Conservation (phyloP, 1,140 invertebrate genomes). For the Gerris buenoi region DNA sequence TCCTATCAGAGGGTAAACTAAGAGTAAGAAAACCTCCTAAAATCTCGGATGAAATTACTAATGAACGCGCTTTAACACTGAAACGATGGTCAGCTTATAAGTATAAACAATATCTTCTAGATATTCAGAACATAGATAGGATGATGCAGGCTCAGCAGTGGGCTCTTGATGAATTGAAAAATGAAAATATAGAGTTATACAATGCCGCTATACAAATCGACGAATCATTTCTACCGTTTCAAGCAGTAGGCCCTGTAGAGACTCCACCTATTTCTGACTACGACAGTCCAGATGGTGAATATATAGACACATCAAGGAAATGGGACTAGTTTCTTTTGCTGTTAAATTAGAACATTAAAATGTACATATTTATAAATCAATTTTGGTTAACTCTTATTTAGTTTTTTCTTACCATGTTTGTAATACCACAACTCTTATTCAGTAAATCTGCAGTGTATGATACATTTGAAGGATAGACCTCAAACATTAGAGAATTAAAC, state of each 20-base stretch:
- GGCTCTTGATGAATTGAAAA: conserved; percentile 57
- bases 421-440: no score
- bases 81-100: conserved; percentile 63
- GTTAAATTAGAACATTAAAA: neutral
- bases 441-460: no score
- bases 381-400: no score
- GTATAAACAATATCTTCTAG: conserved; percentile 38
- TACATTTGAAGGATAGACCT: no score
- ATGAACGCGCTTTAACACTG: conserved; percentile 38
- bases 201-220: conserved; percentile 66
- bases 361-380: neutral
- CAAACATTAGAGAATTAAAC: no score
- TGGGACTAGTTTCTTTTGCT: conserved; percentile 33
- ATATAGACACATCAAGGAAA: conserved; percentile 61
- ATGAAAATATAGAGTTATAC: conserved; percentile 67
- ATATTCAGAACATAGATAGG: conserved; percentile 49
- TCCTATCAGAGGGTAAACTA: conserved; percentile 51
- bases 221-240: conserved; percentile 45
- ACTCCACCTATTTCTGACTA: conserved; percentile 68
- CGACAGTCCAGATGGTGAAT: conserved; percentile 65
- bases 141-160: conserved; percentile 50
- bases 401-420: no score
- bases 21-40: conserved; percentile 28
- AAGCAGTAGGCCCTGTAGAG: conserved; percentile 46
- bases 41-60: conserved; percentile 34